Percentiles rank a stretch among this genome's conserved stretches.
Evolutionary conservation across 2,797 vertebrate species (phyloP).

Genomic region (Pangasius macronema): DNA sequence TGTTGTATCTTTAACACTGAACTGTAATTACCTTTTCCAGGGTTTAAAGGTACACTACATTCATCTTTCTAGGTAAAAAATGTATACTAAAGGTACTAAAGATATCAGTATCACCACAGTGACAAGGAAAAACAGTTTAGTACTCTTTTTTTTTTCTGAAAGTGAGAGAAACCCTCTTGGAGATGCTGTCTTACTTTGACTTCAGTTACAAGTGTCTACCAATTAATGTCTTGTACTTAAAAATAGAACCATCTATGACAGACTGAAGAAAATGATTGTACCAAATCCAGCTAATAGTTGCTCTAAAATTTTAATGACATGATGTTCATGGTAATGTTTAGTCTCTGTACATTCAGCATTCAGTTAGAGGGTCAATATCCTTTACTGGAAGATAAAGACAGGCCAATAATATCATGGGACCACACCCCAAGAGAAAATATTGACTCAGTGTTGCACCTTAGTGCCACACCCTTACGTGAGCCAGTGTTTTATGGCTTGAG

Average conservation of each 20-base stretch:
- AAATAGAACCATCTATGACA: not conserved
- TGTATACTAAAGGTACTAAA: not conserved
- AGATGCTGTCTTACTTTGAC: not conserved
- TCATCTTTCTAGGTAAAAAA: not conserved
- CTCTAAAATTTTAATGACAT: not conserved
- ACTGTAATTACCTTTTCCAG: not conserved
- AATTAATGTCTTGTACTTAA: not conserved
- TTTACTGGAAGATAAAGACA: not conserved
- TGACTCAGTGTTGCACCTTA: slow-evolving; percentile 13
- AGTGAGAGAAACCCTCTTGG: not conserved
- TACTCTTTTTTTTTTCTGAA: not conserved
- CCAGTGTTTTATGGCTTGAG: not conserved
- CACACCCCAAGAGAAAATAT: slow-evolving; percentile 16
- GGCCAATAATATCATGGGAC: not conserved
- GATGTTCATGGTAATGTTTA: not conserved
- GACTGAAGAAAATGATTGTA: not conserved
- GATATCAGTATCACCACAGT: not conserved
- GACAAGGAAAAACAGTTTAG: not conserved
- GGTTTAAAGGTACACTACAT: not conserved
- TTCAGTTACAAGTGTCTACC: not conserved
- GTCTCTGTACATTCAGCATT: not conserved
- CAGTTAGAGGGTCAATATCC: not conserved
- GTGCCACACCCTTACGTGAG: not conserved
- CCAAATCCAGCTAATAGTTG: not conserved
- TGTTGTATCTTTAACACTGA: not conserved